These are phyloP conservation scores for Callyntrura sp. DNA, from an alignment of 2,888 invertebrate genomes.

Conservation along the genomic window DNA sequence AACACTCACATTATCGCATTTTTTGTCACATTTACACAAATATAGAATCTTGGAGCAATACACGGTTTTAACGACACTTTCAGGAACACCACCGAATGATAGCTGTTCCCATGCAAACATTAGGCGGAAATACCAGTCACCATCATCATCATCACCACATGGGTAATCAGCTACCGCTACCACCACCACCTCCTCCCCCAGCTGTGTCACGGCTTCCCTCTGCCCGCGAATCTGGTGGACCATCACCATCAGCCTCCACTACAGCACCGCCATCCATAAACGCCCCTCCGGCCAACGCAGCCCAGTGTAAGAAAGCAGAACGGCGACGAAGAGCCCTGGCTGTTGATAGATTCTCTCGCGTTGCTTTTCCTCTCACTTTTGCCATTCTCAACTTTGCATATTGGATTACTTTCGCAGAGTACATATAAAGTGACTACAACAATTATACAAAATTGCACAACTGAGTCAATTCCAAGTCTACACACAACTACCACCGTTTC, in stretches of 20 bases:
- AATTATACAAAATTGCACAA: too few relatives aligned
- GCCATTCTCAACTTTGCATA: constrained; percentile 90
- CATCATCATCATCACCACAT: constrained; percentile 63
- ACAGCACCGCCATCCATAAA: constrained; percentile 87
- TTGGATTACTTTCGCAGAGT: constrained; percentile 91
- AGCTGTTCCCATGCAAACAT: constrained; percentile 66
- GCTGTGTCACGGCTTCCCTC: constrained; percentile 44
- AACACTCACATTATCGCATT: too few relatives aligned
- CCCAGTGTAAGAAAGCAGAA: constrained; percentile 71
- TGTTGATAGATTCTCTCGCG: constrained; percentile 90
- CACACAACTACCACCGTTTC: too few relatives aligned
- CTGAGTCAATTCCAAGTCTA: too few relatives aligned
- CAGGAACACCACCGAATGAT: constrained; percentile 73
- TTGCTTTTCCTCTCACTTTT: constrained; percentile 90
- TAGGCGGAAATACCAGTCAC: constrained; percentile 36
- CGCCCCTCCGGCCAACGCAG: constrained; percentile 83
- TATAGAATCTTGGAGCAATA: too few relatives aligned
- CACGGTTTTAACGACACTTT: not conserved
- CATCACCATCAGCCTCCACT: constrained; percentile 85
- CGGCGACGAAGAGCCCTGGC: constrained; percentile 86
- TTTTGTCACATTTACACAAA: too few relatives aligned
- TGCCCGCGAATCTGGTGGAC: constrained; percentile 7
- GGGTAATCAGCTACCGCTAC: constrained; percentile 62
- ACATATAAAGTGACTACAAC: constrained; percentile 84
- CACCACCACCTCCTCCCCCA: constrained; percentile 74